Evolutionary conservation across 2,113 vertebrate species (phyloP).

Genomic region (Phasianus colchicus): DNA sequence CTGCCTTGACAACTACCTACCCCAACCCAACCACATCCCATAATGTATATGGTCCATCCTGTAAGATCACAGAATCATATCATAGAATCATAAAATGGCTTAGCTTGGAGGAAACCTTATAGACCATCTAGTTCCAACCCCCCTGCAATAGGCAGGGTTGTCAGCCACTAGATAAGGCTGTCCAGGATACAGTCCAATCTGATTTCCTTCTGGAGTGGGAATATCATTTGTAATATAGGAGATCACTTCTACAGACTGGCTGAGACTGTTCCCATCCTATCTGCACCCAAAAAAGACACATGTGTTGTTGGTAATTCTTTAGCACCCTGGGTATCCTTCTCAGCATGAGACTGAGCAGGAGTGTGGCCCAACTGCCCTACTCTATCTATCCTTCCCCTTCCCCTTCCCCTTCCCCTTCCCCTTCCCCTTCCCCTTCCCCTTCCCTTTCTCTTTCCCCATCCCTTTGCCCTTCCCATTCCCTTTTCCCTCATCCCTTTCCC

Average conservation of each 20-base stretch:
- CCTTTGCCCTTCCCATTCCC: too few relatives aligned
- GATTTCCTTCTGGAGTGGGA: neutral
- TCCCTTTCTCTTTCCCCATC: too few relatives aligned
- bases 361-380: neutral
- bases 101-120: too few relatives aligned
- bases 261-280: neutral
- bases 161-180: too few relatives aligned
- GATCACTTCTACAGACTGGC: neutral
- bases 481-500: too few relatives aligned
- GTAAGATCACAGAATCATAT: too few relatives aligned
- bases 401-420: too few relatives aligned
- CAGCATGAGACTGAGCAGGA: neutral
- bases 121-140: too few relatives aligned
- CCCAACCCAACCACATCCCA: neutral
- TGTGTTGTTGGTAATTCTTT: neutral
- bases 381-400: neutral
- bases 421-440: neutral
- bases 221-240: neutral
- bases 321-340: neutral
- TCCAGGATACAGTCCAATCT: too few relatives aligned
- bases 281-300: neutral
- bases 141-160: too few relatives aligned
- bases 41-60: neutral
- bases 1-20: neutral
- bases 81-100: too few relatives aligned